phyloP scores from a whole-genome alignment of 2,797 vertebrate species.

The Linurgus olivaceus region DNA sequence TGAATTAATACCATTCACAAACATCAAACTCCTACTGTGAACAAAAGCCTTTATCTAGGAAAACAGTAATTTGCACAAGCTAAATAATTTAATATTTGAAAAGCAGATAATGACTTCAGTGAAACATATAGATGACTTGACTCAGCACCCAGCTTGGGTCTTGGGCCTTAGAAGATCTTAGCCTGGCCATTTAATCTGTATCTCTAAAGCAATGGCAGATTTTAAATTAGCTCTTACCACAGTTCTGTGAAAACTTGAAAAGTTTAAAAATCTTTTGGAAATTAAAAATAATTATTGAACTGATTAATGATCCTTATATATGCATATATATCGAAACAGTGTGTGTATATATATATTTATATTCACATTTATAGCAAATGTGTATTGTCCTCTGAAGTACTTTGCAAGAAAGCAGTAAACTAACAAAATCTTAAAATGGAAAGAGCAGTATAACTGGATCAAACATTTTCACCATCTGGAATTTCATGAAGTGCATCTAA shows the following conservation, averaged over 20 bases:
- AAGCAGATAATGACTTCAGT: not conserved
- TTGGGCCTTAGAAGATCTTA: not conserved
- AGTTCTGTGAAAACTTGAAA: not conserved
- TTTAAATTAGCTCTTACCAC: not conserved
- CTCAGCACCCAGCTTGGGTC: not conserved
- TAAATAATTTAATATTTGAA: not conserved
- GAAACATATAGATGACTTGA: not conserved
- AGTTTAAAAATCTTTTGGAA: not conserved
- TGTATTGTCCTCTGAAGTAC: not conserved
- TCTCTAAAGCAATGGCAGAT: not conserved
- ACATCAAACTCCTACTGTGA: not conserved
- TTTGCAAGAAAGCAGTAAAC: not conserved
- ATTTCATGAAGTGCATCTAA: not conserved
- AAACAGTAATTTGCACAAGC: not conserved
- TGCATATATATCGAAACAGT: not conserved
- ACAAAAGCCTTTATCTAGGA: not conserved
- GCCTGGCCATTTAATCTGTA: not conserved
- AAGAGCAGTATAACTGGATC: not conserved
- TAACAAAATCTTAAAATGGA: not conserved
- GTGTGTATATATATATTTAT: accelerated
- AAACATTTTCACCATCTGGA: not conserved
- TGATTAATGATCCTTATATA: not conserved
- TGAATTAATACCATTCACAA: not conserved
- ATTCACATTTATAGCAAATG: not conserved
- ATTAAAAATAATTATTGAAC: not conserved